Percentiles rank a stretch among this genome's conserved stretches.
Conservation (phyloP, 2,888 invertebrate species). For the Synergus japonicus region DNA sequence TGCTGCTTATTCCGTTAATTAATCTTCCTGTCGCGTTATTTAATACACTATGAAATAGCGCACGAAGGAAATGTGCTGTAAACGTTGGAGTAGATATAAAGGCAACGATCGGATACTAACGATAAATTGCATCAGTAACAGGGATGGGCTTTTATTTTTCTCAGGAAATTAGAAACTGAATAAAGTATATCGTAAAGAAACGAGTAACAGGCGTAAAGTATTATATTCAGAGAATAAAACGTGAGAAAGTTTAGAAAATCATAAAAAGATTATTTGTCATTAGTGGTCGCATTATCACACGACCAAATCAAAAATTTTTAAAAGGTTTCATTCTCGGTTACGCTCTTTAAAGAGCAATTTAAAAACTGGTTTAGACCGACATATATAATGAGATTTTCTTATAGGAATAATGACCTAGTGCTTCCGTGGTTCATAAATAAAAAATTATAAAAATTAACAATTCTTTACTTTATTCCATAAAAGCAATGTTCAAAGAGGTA, state of each 20-base stretch:
- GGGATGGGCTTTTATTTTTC: slow-evolving; percentile 31
- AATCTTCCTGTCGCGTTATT: slow-evolving; percentile 40
- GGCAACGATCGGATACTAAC: slow-evolving; percentile 28
- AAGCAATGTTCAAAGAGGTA: too few relatives aligned
- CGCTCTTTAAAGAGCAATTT: background rate
- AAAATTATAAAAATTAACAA: too few relatives aligned
- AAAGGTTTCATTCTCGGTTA: background rate
- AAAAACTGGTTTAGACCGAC: background rate
- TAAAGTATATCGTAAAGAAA: too few relatives aligned
- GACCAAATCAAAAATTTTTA: slow-evolving; percentile 8
- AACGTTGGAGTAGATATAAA: background rate
- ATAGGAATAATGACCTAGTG: background rate
- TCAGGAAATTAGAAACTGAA: slow-evolving; percentile 11
- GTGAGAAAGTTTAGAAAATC: slow-evolving; percentile 31
- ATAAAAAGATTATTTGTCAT: slow-evolving; percentile 22
- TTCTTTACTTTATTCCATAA: too few relatives aligned
- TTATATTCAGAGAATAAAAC: background rate
- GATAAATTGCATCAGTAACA: slow-evolving; percentile 33
- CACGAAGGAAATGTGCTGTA: slow-evolving; percentile 11
- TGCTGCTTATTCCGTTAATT: slow-evolving; percentile 37
- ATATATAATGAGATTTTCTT: background rate
- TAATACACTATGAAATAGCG: slow-evolving; percentile 31
- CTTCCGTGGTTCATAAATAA: background rate
- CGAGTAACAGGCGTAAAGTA: background rate
- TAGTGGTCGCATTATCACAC: background rate